phyloP scores from a whole-genome alignment of 2,113 vertebrate species.

The Sciurus niger region DNA sequence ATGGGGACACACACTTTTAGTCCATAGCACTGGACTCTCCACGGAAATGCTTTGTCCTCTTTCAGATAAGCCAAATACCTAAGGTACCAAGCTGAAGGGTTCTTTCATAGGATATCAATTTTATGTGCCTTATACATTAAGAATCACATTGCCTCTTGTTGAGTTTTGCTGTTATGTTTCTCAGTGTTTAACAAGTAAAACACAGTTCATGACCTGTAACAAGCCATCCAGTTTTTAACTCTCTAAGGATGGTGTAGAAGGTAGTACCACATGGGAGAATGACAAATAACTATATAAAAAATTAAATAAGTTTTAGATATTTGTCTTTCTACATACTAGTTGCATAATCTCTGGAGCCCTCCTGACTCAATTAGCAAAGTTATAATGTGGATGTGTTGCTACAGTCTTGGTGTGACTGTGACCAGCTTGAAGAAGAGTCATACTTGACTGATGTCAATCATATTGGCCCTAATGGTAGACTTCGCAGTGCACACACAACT shows the following conservation, averaged over 20 bases:
- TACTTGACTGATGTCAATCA: neutral
- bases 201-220: neutral
- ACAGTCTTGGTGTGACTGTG: neutral
- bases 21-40: neutral
- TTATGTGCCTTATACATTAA: neutral
- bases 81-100: accelerated
- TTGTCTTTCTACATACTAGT: neutral
- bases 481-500: neutral
- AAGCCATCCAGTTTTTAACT: neutral
- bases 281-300: neutral
- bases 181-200: neutral
- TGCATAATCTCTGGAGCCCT: neutral
- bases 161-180: neutral
- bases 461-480: neutral
- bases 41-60: neutral
- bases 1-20: neutral
- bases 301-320: accelerated
- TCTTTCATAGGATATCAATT: neutral
- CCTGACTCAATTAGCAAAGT: neutral
- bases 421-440: neutral
- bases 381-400: neutral
- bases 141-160: accelerated
- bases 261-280: neutral
- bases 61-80: neutral
- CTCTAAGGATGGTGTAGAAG: neutral